Base-by-base conservation (phyloP, 2,797 vertebrate genomes). In the Rhynchotus rufescens region DNA sequence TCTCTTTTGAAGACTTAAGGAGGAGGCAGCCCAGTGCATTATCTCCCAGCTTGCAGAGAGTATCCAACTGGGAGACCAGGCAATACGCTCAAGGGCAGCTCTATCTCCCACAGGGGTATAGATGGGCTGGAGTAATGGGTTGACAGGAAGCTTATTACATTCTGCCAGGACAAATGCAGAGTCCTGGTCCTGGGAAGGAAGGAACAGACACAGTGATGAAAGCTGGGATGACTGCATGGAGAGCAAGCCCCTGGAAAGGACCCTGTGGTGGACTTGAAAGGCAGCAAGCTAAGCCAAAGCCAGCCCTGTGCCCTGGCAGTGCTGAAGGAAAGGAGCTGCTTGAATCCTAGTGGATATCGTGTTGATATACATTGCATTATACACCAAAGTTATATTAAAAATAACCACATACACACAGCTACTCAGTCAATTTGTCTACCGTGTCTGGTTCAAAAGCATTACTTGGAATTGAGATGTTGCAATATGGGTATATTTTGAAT, bases 81-180 rank as follows among this genome's bases (percentile, higher is more conserved):
- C 54, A 40, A 17, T 20, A 67, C 0, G 0, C 14, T 28, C 19
- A 32, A 36, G 36, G 30, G 23, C 12, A 44, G 38, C 9, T 21
- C 9, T 44, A 12, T 32, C 26, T 56, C 64, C 30, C 21, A 82
- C 44, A 0, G 0, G 25, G 19, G 75, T 19, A 16, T 42, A 49
- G 16, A 23, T 28, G 47, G 16, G 28, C 38, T 78, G 42, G 26
- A 32, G 0, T 0, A 84, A 66, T 0, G 4, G 19, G 25, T 12
- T 79, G 36, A 60, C 25, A 9, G 38, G 22, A 74, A 69, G 7
- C 0, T 0, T 60, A 34, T 28, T 20, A 88, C 86, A 88, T 68
- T 81, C 75, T 84, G 10, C 28, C 40, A 90, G 78, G 36, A 62
- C 25, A 86, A 76, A 73, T 16, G 22, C 22, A 73, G 76, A 94